Evolutionary conservation across 1,140 invertebrate species (phyloP).

Genomic region (Euwallacea similis): DNA sequence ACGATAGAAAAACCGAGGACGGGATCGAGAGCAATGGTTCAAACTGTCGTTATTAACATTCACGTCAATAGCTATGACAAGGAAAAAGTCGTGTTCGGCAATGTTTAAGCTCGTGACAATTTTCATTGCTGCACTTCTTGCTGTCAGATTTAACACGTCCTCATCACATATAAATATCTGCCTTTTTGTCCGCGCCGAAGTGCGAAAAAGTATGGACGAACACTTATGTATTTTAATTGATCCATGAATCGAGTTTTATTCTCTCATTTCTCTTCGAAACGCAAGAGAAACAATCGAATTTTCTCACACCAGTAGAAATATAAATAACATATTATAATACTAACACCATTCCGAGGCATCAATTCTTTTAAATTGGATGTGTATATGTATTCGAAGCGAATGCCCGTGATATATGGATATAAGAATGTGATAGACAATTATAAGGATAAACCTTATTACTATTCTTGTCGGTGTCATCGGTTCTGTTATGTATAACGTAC

Average conservation of each 20-base stretch:
- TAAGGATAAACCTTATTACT: no score
- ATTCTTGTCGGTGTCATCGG: no score
- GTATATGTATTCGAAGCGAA: conserved; percentile 7
- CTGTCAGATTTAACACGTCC: conserved; percentile 20
- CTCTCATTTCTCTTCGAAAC: no score
- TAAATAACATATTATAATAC: conserved; percentile 12
- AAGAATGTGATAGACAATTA: no score
- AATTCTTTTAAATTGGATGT: conserved; percentile 1
- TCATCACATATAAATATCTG: conserved; percentile 8
- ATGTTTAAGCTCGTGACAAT: conserved; percentile 22
- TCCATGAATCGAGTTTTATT: no score
- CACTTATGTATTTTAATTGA: conserved; percentile 14
- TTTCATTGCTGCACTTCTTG: conserved; percentile 24
- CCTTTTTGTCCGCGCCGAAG: background rate
- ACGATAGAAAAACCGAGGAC: conserved; percentile 17
- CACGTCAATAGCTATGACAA: conserved; percentile 39
- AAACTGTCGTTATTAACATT: conserved; percentile 34
- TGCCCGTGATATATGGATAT: no score
- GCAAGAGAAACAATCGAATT: no score
- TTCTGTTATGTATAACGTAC: no score
- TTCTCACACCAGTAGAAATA: background rate
- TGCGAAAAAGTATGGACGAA: conserved; percentile 1
- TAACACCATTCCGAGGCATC: conserved; percentile 9
- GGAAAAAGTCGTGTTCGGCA: conserved; percentile 34
- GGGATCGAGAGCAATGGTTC: conserved; percentile 24